Evolutionary conservation across 2,888 invertebrate genomes (phyloP).

Genomic region (Lycaena phlaeas): DNA sequence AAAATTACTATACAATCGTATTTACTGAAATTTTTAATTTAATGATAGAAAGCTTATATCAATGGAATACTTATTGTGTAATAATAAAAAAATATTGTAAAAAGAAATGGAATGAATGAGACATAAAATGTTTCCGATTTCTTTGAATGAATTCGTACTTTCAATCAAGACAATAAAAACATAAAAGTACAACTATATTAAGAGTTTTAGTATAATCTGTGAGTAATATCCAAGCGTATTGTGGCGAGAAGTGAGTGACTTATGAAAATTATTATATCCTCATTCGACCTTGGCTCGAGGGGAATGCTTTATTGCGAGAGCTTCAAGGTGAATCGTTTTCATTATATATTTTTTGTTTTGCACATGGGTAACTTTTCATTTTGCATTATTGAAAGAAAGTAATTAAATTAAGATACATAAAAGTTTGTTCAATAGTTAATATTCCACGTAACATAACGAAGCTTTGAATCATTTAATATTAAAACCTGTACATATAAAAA

Average conservation of each 20-base stretch:
- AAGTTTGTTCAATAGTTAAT: too few species aligned
- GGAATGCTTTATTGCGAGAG: conserved; percentile 2
- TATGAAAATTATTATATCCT: conserved; percentile 3
- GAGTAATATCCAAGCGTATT: background rate
- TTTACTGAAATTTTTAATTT: too few species aligned
- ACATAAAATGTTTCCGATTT: background rate
- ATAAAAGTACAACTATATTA: background rate
- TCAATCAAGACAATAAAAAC: background rate
- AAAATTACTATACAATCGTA: too few species aligned
- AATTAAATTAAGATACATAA: too few species aligned
- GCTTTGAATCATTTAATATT: too few species aligned
- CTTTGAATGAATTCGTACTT: too few species aligned
- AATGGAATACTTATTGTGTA: too few species aligned
- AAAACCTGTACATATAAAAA: too few species aligned
- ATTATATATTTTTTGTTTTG: conserved; percentile 9
- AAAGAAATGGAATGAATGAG: background rate
- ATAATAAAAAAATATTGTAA: background rate
- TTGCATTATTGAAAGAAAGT: background rate
- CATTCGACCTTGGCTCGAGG: background rate
- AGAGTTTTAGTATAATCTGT: background rate
- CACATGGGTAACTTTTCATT: background rate
- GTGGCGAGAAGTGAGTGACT: background rate
- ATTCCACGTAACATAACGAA: too few species aligned
- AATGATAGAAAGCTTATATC: too few species aligned
- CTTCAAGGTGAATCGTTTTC: background rate